Percentiles rank a stretch among this genome's conserved stretches.
Evolutionary conservation across 2,113 vertebrate genomes (phyloP).

Genomic region (Motacilla alba): DNA sequence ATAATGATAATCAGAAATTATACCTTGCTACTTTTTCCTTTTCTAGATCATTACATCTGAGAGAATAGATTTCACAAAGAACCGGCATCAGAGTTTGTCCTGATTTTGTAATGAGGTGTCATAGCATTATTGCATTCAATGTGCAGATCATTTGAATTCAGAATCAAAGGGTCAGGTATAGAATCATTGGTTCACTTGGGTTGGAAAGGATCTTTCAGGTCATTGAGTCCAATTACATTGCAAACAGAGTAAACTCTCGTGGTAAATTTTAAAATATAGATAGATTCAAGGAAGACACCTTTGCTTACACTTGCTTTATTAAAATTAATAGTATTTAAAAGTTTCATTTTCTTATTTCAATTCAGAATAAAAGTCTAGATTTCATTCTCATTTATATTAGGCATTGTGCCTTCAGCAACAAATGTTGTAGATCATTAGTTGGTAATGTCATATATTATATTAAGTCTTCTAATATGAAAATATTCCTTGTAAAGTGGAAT

Average conservation of each 20-base stretch:
- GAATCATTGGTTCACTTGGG: neutral
- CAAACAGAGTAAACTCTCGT: neutral
- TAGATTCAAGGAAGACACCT: neutral
- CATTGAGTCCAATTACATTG: rapidly evolving
- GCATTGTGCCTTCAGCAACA: neutral
- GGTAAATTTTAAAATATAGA: neutral
- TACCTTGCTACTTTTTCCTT: neutral
- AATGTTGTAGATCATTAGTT: neutral
- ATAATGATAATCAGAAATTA: neutral
- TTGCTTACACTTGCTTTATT: neutral
- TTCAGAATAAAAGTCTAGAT: neutral
- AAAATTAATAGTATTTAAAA: neutral
- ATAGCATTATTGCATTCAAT: neutral
- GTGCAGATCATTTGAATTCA: neutral
- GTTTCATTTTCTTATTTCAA: neutral
- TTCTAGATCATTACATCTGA: neutral
- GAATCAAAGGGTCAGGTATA: neutral
- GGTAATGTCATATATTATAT: neutral
- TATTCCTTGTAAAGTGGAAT: neutral
- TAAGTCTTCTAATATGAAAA: neutral
- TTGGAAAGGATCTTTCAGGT: neutral
- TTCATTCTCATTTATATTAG: neutral
- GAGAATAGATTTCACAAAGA: neutral
- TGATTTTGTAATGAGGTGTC: neutral
- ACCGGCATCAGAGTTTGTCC: neutral